A percentile compares a stretch with the other conserved stretches of the same genome.
Evolutionary conservation across 2,797 vertebrate species (phyloP).

Genomic region (Sciurus vulgaris): DNA sequence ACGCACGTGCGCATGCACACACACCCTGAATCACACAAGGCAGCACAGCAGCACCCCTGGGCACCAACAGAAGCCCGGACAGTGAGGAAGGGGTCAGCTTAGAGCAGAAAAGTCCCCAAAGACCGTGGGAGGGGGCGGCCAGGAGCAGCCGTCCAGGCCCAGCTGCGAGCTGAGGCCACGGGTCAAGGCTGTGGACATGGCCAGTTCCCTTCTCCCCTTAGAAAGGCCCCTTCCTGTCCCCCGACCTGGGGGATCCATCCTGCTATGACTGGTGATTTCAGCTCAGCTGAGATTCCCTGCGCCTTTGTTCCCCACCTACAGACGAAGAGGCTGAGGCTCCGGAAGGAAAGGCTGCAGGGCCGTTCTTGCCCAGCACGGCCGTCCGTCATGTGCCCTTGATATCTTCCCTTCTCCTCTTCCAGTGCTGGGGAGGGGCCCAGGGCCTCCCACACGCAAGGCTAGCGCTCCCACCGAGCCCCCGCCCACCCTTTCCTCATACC

Average conservation of each 20-base stretch:
- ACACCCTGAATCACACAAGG: neutral
- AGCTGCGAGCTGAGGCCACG: slow-evolving; percentile 55
- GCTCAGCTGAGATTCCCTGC: neutral
- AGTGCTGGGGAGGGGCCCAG: neutral
- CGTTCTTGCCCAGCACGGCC: neutral
- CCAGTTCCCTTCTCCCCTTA: neutral
- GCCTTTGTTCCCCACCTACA: neutral
- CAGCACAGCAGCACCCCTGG: neutral
- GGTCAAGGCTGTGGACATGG: neutral
- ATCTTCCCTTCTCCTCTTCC: no score
- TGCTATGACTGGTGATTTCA: neutral
- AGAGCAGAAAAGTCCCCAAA: slow-evolving; percentile 41
- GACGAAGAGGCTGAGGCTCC: neutral
- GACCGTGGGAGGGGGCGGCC: neutral
- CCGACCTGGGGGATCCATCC: neutral
- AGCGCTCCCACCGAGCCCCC: no score
- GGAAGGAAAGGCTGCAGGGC: neutral
- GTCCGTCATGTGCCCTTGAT: neutral
- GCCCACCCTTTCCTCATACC: neutral
- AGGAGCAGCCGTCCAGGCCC: slow-evolving; percentile 56
- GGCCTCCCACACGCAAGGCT: neutral
- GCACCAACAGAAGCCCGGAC: neutral
- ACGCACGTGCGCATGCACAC: neutral
- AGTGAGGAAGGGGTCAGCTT: slow-evolving; percentile 53
- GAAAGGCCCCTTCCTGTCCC: slow-evolving; percentile 21